Evolutionary conservation across 2,797 vertebrate species (phyloP).

Genomic region (Muscicapa comitata): DNA sequence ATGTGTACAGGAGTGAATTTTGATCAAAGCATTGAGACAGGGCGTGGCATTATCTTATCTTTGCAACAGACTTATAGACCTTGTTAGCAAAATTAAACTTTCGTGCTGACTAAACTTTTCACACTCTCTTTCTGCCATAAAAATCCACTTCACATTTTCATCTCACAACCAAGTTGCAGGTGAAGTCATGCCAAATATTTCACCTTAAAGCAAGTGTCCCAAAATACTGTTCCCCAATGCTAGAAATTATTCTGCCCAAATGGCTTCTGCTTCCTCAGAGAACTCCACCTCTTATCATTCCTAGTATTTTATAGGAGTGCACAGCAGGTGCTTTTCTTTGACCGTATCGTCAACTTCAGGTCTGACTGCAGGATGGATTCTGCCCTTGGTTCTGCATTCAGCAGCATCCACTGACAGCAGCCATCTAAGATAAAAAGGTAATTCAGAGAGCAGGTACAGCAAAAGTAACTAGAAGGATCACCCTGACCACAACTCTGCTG

Average conservation of each 20-base stretch:
- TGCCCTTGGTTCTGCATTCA: neutral
- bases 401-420: neutral
- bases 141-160: constrained; percentile 18
- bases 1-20: neutral
- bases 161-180: neutral
- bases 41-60: constrained; percentile 24
- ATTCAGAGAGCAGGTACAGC: neutral
- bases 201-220: neutral
- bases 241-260: neutral
- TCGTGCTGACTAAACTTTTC: constrained; percentile 30
- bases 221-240: neutral
- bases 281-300: neutral
- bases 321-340: neutral
- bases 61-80: constrained; percentile 3
- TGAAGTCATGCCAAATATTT: neutral
- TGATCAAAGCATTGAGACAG: constrained; percentile 16
- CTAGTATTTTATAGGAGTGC: neutral
- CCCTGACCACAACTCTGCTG: neutral
- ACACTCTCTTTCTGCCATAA: constrained; percentile 27
- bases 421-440: neutral
- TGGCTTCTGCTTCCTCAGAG: neutral
- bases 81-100: constrained; percentile 31
- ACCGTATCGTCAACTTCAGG: neutral
- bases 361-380: constrained; percentile 10
- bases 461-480: neutral